Conservation (phyloP, 2,888 invertebrate species). For the Drosophila demipolita region DNA sequence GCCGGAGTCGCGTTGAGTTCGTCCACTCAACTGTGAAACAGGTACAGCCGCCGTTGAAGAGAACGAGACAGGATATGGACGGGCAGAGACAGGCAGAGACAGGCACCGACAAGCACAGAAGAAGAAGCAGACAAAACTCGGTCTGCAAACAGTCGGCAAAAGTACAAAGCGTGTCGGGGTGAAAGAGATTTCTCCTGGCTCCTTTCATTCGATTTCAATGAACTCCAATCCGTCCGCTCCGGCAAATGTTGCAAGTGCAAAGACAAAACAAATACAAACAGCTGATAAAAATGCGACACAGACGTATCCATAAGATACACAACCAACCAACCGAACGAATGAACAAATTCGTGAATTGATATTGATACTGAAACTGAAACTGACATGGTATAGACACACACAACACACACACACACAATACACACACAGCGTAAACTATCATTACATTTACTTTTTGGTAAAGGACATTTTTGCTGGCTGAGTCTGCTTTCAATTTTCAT, state of each 20-base stretch:
- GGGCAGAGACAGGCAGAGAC: slow-evolving; percentile 38
- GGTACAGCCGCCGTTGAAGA: slow-evolving; percentile 52
- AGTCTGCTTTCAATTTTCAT: slow-evolving; percentile 38
- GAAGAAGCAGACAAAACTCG: background rate
- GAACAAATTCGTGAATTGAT: slow-evolving; percentile 31
- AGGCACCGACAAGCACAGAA: slow-evolving; percentile 13
- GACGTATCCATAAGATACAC: slow-evolving; percentile 37
- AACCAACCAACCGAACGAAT: background rate
- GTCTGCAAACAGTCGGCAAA: slow-evolving; percentile 72
- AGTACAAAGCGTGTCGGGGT: slow-evolving; percentile 71
- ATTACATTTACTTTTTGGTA: slow-evolving; percentile 51
- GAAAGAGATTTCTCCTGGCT: slow-evolving; percentile 62
- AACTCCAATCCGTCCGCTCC: slow-evolving; percentile 56
- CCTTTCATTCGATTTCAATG: slow-evolving; percentile 78
- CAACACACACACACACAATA: slow-evolving; percentile 4
- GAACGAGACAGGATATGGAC: slow-evolving; percentile 63
- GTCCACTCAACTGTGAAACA: slow-evolving; percentile 81
- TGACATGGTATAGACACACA: slow-evolving; percentile 18
- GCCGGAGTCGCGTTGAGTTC: slow-evolving; percentile 38
- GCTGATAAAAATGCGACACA: slow-evolving; percentile 72
- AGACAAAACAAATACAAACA: slow-evolving; percentile 75
- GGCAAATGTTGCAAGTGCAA: slow-evolving; percentile 74
- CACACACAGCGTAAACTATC: slow-evolving; percentile 43
- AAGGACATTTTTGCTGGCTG: slow-evolving; percentile 48
- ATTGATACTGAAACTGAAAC: slow-evolving; percentile 32